Evolutionary conservation across 2,888 invertebrate genomes (phyloP).

Genomic region (Oasisia sp.): DNA sequence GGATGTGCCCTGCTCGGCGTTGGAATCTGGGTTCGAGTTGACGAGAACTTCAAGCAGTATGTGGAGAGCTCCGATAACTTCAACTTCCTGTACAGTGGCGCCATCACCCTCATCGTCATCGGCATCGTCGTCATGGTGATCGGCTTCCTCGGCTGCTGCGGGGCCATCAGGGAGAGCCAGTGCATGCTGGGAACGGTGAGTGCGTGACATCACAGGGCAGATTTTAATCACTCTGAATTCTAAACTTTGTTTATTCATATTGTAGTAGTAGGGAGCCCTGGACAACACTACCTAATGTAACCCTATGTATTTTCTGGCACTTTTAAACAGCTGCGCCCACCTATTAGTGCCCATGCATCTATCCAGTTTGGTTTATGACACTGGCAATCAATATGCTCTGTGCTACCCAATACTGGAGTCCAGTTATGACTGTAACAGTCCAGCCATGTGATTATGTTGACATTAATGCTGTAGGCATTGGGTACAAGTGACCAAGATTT

Average conservation of each 20-base stretch:
- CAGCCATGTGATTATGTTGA: too few species aligned
- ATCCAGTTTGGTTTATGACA: too few species aligned
- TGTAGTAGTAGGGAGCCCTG: too few species aligned
- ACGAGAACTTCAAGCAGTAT: slow-evolving; percentile 75
- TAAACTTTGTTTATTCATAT: not conserved
- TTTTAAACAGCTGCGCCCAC: too few species aligned
- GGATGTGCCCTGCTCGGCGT: slow-evolving; percentile 77
- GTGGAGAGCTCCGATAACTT: slow-evolving; percentile 76
- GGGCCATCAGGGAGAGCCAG: slow-evolving; percentile 81
- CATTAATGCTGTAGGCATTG: too few species aligned
- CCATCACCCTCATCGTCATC: slow-evolving; percentile 78
- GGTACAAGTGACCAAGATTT: too few species aligned
- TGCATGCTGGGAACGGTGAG: slow-evolving; percentile 79
- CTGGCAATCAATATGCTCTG: too few species aligned
- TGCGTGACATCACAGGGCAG: not conserved
- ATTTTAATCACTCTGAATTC: slow-evolving; percentile 21
- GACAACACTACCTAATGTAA: not conserved
- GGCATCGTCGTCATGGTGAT: slow-evolving; percentile 80
- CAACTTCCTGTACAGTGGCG: slow-evolving; percentile 75
- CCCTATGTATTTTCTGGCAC: too few species aligned
- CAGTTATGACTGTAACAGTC: too few species aligned
- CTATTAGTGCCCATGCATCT: too few species aligned
- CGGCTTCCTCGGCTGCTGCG: slow-evolving; percentile 85
- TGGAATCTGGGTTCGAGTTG: slow-evolving; percentile 82
- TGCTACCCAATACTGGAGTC: too few species aligned